These are phyloP conservation scores for Coluber constrictor DNA, from an alignment of 2,797 vertebrate genomes.

Conservation along the genomic window DNA sequence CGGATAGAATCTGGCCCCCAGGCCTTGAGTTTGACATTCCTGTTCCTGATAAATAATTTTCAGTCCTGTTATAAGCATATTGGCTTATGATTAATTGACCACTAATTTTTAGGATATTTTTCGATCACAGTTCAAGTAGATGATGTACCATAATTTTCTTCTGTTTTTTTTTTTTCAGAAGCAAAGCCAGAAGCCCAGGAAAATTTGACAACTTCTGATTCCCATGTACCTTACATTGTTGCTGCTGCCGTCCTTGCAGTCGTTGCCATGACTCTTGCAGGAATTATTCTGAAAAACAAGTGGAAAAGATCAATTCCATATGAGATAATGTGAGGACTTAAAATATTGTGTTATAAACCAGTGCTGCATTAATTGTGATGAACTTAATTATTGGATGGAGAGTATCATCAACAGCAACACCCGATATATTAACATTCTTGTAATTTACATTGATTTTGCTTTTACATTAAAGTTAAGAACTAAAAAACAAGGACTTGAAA, in stretches of 20 bases:
- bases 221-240: background rate
- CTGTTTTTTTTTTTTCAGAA: background rate
- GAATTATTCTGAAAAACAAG: conserved; percentile 45
- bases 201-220: background rate
- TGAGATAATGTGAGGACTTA: conserved; percentile 39
- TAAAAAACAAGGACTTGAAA: background rate
- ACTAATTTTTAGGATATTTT: background rate
- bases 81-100: background rate
- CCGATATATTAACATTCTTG: background rate
- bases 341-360: background rate
- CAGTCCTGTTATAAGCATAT: background rate
- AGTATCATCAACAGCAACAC: background rate
- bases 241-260: background rate
- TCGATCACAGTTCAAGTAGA: background rate
- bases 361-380: background rate
- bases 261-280: background rate
- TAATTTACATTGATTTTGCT: background rate
- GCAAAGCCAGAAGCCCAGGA: background rate
- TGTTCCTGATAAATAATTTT: background rate
- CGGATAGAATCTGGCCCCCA: no score
- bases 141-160: background rate
- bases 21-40: no score
- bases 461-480: background rate
- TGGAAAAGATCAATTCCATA: background rate
- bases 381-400: background rate